Evolutionary conservation across 2,888 invertebrate genomes (phyloP).

Genomic region (Sipha maydis): DNA sequence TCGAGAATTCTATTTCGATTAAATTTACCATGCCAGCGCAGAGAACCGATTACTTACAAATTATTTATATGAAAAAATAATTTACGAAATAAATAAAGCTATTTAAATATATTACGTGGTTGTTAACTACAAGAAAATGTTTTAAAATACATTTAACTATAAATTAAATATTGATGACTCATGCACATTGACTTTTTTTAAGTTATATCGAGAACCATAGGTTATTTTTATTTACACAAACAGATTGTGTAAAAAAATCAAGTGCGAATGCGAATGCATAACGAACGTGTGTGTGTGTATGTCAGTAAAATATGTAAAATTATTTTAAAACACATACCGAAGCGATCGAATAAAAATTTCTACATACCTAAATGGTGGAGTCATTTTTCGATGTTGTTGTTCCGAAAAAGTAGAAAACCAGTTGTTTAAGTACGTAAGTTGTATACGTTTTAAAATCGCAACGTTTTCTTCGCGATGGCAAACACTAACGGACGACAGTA

Average conservation of each 20-base stretch:
- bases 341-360: neutral
- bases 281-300: neutral
- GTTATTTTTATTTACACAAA: neutral
- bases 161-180: neutral
- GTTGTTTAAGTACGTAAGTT: neutral
- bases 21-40: no score
- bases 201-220: neutral
- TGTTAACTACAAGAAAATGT: neutral
- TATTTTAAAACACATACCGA: constrained; percentile 29
- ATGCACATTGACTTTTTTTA: neutral
- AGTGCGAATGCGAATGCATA: neutral
- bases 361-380: neutral
- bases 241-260: neutral
- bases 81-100: no score
- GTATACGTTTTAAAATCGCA: neutral
- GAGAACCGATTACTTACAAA: no score
- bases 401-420: neutral
- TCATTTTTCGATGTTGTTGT: neutral
- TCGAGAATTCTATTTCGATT: no score
- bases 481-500: neutral
- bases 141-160: neutral
- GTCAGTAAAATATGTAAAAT: neutral
- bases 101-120: neutral
- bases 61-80: no score
- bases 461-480: neutral